Base-by-base conservation (phyloP, 2,888 invertebrate species). In the Aphodius sticticus region DNA sequence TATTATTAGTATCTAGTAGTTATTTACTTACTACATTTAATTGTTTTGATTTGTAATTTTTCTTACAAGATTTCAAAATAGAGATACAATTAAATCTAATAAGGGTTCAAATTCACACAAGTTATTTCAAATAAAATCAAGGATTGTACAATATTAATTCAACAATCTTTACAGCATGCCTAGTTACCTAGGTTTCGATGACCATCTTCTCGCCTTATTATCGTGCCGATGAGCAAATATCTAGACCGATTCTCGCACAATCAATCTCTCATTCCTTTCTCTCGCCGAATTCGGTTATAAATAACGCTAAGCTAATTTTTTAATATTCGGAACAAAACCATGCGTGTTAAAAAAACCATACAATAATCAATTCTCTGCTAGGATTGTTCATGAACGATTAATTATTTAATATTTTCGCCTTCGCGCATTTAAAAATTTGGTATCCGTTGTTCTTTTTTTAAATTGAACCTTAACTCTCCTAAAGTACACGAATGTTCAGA, bases 1-100 rank as follows among this genome's bases (percentile, higher is more conserved):
- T 69, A 78, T 35, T 75, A 78, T 75, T 74, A 78, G 71, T 75
- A 16, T 16, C 14, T 70, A 26, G 6, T 70, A 53, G 53, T 53
- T 9, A 70, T 14, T 70, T 9, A 70, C 70, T 70, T 70, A 70
- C 53, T 26, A 70, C 70, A 70, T 70, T 16, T 16, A 70, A 26
- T n/a, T 16, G 16, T 70, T 70, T 16, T 74, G n/a, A 9, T 74
- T 37, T 74, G 35, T 74, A 16, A 74, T 16, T 74, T 74, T 36
- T 16, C 74, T n/a, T 26, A 35, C 16, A 71, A 16, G 35, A 71
- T 71, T 71, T 71, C 71, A 71, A 26, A 35, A 9, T 71, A 15
- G n/a, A 74, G 35, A 26, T n/a, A 26, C 74, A 74, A n/a, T 26
- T 74, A 53, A 53, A 53, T 26, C 35, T 9, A 16, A 36, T 9